Evolutionary conservation across 2,797 vertebrate species (phyloP), one percentile per base, ranked within the genome.

Genomic region (Chaetodon trifasciatus): DNA sequence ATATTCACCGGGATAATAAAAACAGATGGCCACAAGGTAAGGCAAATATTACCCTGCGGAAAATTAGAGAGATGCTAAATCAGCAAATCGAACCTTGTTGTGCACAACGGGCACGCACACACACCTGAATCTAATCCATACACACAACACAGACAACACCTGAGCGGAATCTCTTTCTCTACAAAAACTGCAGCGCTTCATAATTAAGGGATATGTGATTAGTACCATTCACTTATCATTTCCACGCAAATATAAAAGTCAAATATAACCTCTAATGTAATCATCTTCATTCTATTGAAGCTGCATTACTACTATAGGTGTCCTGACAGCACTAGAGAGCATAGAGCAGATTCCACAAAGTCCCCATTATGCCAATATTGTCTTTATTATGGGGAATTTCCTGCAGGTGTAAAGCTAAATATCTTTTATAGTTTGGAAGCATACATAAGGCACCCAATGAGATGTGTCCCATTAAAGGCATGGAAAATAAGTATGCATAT

Each of bases 1-100:
- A 98, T 96, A 97, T 97, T 98, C 97, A 96, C 96, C 94, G 91
- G 86, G 93, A 91, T 97, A 98, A 98, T 97, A 97, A 97, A 96
- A 98, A 97, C 95, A 95, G 96, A 98, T 97, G 96, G 96, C 95
- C 95, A 92, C 95, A 93, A 94, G 95, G 84, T 95, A 95, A 79
- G 96, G 96, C 95, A 96, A 97, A 97, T 96, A 96, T 97, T 94
- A 96, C 93, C 93, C 91, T 23, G 78, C 93, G 82, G 96, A 96
- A 96, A 96, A 97, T 97, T 96, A 90, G 94, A 94, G 81, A 76
- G 95, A 94, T 95, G 96, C 96, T 95, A 96, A 96, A 94, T 94
- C 96, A 95, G 96, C 96, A 96, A 96, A 97, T 97, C 95, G 95
- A 96, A 97, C 92, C 93, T 62, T 61, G 16, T 9, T 55, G 76